A percentile compares a stretch with the other conserved stretches of the same genome.
Conservation (phyloP, 2,113 vertebrate genomes). For the Oncorhynchus mykiss region DNA sequence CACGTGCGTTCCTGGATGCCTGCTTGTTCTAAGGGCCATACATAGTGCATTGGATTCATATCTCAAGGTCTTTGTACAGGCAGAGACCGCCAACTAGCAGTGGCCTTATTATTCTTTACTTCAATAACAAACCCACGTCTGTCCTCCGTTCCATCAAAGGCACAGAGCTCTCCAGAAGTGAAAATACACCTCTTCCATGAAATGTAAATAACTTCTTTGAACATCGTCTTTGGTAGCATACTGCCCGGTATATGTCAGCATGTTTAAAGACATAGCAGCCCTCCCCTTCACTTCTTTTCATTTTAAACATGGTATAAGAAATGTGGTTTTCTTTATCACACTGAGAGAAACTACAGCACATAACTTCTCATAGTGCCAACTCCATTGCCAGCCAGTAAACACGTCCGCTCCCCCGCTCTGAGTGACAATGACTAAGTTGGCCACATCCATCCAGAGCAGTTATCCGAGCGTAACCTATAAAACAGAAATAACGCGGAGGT, state of each 20-base stretch:
- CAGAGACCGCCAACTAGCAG: conserved; percentile 39
- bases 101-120: conserved; percentile 77
- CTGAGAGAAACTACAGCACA: conserved; percentile 54
- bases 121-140: conserved; percentile 75
- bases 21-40: conserved; percentile 73
- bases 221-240: conserved; percentile 64
- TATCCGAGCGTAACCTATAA: conserved; percentile 83
- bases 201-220: conserved; percentile 76
- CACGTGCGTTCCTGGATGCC: conserved; percentile 68
- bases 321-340: conserved; percentile 35
- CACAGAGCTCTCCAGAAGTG: conserved; percentile 64
- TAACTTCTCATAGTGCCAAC: conserved; percentile 72
- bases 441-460: conserved; percentile 71
- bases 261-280: neutral
- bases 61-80: conserved; percentile 70
- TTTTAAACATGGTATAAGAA: neutral
- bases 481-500: conserved; percentile 92
- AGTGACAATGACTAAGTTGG: conserved; percentile 77
- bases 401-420: conserved; percentile 66
- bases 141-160: conserved; percentile 68
- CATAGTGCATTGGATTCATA: conserved; percentile 78
- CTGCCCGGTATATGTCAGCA: conserved; percentile 49
- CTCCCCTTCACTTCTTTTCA: neutral
- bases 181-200: conserved; percentile 70
- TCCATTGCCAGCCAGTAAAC: conserved; percentile 55